Base-by-base conservation (phyloP, 1,140 invertebrate genomes). In the Prorops nasuta region DNA sequence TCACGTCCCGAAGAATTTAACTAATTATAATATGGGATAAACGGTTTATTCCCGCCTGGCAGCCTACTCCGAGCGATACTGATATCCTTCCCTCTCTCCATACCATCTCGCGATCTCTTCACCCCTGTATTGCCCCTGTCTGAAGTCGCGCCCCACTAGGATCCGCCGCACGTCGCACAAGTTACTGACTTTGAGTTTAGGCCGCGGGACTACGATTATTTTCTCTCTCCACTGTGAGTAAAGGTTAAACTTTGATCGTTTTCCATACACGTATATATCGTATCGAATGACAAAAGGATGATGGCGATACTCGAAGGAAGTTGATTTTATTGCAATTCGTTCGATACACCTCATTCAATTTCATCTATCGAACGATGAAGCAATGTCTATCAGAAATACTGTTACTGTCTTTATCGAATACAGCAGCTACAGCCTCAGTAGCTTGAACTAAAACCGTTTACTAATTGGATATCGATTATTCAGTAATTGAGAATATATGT, bases 1-100 rank as follows among this genome's bases (percentile, higher is more conserved):
- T 63, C 66, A 67, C 67, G 72, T 76, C 71, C 60, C 70, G 71
- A 76, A 78, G 73, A 78, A 76, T 78, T 76, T 76, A 78, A 75
- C 74, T 76, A 78, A 76, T 78, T 78, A 76, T 76, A 76, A 76
- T 76, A 76, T 69, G 71, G 69, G 73, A 76, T 78, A 76, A 78
- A 76, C 71, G 67, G 71, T 73, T 73, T 72, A 72, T 72, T 70
- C 69, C 71, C 71, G 69, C 64, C 67, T 69, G 64, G 67, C 65
- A 73, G 69, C 64, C 69, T 72, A 72, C 69, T 70, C 64, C 59
- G 60, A 63, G 58, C 66, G 67, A 74, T 71, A 70, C 69, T 68
- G 66, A 74, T 74, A 71, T 63, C 54, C 56, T 54, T 40, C 49
- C 49, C 43, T 38, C 40, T 42, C 28, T 22, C n/a, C n/a, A n/a